phyloP scores from a whole-genome alignment of 1,140 invertebrate genomes.

The Planococcus citri region DNA sequence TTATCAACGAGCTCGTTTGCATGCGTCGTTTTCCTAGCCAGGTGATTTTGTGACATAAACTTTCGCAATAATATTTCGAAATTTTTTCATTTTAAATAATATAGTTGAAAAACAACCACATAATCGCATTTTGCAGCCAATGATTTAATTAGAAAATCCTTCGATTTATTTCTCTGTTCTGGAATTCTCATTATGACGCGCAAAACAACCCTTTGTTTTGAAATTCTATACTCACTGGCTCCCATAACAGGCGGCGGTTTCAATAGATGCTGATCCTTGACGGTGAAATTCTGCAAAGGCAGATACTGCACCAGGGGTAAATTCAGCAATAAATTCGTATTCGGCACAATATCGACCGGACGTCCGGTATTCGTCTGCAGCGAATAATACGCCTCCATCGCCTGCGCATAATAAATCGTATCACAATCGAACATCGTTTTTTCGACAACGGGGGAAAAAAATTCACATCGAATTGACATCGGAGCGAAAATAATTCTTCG shows the following conservation, averaged over 20 bases:
- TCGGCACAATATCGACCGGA: slow-evolving; percentile 40
- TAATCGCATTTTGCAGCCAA: too few relatives aligned
- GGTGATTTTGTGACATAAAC: too few relatives aligned
- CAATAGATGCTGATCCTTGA: slow-evolving; percentile 85
- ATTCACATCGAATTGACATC: too few relatives aligned
- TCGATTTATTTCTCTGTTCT: too few relatives aligned
- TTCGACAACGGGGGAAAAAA: too few relatives aligned
- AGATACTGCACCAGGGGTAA: slow-evolving; percentile 60
- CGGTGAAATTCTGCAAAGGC: slow-evolving; percentile 68
- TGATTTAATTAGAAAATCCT: too few relatives aligned
- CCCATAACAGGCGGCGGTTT: slow-evolving; percentile 82
- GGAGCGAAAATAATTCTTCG: too few relatives aligned
- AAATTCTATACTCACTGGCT: slow-evolving; percentile 47
- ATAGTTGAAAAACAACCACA: too few relatives aligned
- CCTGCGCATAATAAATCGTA: slow-evolving; percentile 28
- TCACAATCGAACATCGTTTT: not conserved
- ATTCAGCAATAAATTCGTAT: slow-evolving; percentile 57
- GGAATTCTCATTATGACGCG: not conserved
- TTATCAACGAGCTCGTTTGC: too few relatives aligned
- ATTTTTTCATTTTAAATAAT: too few relatives aligned
- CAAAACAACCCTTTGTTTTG: not conserved
- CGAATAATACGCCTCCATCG: slow-evolving; percentile 37
- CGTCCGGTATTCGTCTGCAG: slow-evolving; percentile 34
- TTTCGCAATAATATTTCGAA: too few relatives aligned
- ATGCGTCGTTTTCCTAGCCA: too few relatives aligned